Evolutionary conservation across 2,797 vertebrate species (phyloP).

Genomic region (Peromyscus eremicus): DNA sequence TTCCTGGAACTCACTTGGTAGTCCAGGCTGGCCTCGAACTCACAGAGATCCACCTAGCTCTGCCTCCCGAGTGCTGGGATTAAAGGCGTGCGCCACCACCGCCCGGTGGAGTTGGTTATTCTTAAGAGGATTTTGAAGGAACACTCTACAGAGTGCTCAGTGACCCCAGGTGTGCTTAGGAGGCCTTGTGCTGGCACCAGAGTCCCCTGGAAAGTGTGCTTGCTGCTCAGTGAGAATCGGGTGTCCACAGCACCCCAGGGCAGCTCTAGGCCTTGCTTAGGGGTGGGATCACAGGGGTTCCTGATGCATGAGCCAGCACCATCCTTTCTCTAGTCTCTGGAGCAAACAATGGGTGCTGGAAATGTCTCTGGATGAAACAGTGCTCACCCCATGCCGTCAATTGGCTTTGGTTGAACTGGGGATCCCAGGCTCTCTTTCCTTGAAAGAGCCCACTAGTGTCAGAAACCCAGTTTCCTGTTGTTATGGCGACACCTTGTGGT

Average conservation of each 20-base stretch:
- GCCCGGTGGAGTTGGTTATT: neutral
- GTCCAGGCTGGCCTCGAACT: too few relatives aligned
- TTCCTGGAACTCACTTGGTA: too few relatives aligned
- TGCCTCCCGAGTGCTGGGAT: too few relatives aligned
- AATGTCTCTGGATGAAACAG: neutral
- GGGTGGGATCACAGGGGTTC: fast-evolving
- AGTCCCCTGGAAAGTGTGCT: neutral
- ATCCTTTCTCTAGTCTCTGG: neutral
- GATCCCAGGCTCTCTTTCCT: neutral
- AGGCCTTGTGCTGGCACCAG: neutral
- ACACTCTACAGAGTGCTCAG: neutral
- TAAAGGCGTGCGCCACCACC: too few relatives aligned
- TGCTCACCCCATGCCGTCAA: fast-evolving
- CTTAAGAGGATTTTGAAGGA: neutral
- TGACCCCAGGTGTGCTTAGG: neutral
- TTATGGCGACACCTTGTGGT: constrained; percentile 81
- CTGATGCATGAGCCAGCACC: too few relatives aligned
- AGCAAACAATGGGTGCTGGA: neutral
- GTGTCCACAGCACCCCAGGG: neutral
- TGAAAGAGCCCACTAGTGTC: fast-evolving
- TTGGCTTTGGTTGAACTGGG: neutral
- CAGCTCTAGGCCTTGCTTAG: neutral
- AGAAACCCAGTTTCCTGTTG: neutral
- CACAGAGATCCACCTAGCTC: too few relatives aligned
- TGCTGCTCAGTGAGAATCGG: fast-evolving